Evolutionary conservation across 1,140 invertebrate genomes (phyloP).

Genomic region (Thalassaphorura encarpata): DNA sequence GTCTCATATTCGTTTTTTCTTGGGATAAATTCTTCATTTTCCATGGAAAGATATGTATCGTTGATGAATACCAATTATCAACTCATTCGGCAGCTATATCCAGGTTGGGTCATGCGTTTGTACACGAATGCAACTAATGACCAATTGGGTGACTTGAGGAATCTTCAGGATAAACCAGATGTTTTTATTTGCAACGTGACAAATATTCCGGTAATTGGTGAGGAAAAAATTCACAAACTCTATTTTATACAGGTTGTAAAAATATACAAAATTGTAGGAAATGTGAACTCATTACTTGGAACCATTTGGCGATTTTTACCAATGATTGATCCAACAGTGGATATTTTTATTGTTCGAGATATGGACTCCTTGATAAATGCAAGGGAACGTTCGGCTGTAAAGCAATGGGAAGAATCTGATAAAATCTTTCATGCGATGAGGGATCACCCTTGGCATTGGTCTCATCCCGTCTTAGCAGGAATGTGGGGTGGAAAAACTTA

Average conservation of each 20-base stretch:
- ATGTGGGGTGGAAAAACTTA: constrained; percentile 16
- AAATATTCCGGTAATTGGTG: constrained; percentile 4
- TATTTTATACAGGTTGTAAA: background rate
- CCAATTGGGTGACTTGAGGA: background rate
- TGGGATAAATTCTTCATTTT: background rate
- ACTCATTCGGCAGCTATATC: constrained; percentile 1
- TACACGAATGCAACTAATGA: constrained; percentile 11
- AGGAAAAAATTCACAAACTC: background rate
- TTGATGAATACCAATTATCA: constrained; percentile 3
- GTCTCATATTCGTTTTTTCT: constrained; percentile 14
- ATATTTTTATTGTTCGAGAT: constrained; percentile 27
- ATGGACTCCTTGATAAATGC: constrained; percentile 22
- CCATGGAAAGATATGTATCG: background rate
- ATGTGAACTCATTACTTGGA: background rate
- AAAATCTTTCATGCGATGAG: constrained; percentile 32
- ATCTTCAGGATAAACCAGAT: background rate
- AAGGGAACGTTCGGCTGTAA: constrained; percentile 30
- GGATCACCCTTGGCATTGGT: constrained; percentile 25
- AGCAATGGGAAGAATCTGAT: constrained; percentile 30
- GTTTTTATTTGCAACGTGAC: constrained; percentile 11
- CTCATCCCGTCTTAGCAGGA: background rate
- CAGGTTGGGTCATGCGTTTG: constrained; percentile 12
- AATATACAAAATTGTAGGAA: background rate
- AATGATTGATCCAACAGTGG: constrained; percentile 27
- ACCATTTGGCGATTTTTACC: constrained; percentile 31